These are phyloP conservation scores for Rhineura floridana DNA, from an alignment of 2,113 vertebrate genomes.

Conservation along the genomic window DNA sequence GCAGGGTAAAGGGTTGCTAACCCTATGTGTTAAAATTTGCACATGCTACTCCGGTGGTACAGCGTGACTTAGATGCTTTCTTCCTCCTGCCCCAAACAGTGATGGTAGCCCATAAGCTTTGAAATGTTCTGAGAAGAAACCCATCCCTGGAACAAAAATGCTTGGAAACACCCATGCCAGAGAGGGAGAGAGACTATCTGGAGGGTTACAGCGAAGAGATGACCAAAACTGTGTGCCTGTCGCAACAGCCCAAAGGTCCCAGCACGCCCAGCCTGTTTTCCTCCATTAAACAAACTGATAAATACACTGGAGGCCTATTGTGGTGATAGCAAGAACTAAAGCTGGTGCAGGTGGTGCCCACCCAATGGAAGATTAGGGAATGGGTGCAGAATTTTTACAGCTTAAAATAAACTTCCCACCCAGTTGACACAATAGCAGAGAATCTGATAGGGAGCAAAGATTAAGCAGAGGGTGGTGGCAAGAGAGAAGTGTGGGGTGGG, in stretches of 20 bases:
- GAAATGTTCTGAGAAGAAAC: background rate
- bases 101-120: background rate
- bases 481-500: no score
- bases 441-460: slow-evolving; percentile 23
- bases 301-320: background rate
- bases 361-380: slow-evolving; percentile 29
- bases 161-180: background rate
- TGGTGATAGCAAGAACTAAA: slow-evolving; percentile 29
- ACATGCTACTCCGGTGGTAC: no score
- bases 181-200: background rate
- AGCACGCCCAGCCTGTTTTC: background rate
- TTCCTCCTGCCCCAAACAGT: background rate
- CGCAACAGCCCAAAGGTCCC: background rate
- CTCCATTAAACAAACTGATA: slow-evolving; percentile 31
- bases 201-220: background rate
- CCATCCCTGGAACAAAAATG: background rate
- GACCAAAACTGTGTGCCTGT: background rate
- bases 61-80: background rate
- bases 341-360: slow-evolving; percentile 9
- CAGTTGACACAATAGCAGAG: slow-evolving; percentile 9
- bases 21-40: background rate
- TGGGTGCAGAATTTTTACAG: background rate
- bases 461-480: slow-evolving; percentile 10
- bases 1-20: background rate
- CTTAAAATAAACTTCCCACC: slow-evolving; percentile 25